A percentile compares a stretch with the other conserved stretches of the same genome.
These are phyloP conservation scores for Apotomis betuletana DNA, from an alignment of 2,888 invertebrate species.

Conservation along the genomic window DNA sequence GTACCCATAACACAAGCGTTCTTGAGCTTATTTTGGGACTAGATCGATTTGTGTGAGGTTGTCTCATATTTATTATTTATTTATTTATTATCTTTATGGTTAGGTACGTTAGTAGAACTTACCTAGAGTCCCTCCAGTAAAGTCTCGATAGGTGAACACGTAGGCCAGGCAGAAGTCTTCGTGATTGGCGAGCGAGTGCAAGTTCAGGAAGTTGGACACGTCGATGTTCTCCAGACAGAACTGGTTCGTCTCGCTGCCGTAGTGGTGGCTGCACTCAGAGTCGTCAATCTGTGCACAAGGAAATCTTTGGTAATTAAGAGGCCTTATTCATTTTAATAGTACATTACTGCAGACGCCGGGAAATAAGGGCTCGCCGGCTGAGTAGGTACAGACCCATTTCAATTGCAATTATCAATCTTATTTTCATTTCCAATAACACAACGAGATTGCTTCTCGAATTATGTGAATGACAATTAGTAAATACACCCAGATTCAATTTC, in stretches of 20 bases:
- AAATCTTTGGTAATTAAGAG: not conserved
- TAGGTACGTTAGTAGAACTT: constrained; percentile 33
- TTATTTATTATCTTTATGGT: no score
- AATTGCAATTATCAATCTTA: no score
- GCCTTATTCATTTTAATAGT: no score
- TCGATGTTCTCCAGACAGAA: constrained; percentile 99
- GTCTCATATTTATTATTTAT: no score
- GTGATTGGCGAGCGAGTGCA: constrained; percentile 98
- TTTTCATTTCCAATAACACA: not conserved
- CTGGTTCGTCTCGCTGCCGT: constrained; percentile 87
- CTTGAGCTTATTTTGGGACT: no score
- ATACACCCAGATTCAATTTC: constrained; percentile 3
- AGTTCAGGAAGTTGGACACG: constrained; percentile 98
- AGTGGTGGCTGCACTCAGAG: constrained; percentile 86
- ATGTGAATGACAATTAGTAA: constrained; percentile 7
- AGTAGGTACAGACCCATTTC: no score
- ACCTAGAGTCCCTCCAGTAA: constrained; percentile 97
- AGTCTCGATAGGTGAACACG: constrained; percentile 98
- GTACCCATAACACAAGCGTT: no score
- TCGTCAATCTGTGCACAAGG: constrained; percentile 91
- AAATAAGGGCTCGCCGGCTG: no score
- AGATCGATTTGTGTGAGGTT: no score
- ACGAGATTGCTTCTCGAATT: not conserved
- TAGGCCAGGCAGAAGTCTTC: constrained; percentile 99
- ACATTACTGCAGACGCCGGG: no score